Percentiles rank a stretch among this genome's conserved stretches.
Conservation (phyloP, 1,140 invertebrate genomes). For the Temnothorax curvispinosus region DNA sequence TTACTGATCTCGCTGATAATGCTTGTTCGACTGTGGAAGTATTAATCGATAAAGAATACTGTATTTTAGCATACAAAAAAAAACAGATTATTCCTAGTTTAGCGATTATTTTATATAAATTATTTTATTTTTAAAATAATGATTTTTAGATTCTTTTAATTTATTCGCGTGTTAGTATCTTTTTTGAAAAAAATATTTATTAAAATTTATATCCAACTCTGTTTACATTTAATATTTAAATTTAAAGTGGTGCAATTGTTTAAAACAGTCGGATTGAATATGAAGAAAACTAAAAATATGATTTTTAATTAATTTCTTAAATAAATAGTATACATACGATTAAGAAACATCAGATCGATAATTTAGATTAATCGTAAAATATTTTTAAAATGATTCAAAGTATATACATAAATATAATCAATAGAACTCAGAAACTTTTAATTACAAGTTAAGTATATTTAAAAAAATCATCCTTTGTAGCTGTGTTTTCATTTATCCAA, state of each 20-base stretch:
- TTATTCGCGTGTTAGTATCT: neutral
- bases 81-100: neutral
- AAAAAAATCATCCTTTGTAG: too few species aligned
- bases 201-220: neutral
- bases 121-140: neutral
- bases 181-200: neutral
- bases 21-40: neutral
- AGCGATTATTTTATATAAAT: neutral
- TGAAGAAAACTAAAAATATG: neutral
- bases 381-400: neutral
- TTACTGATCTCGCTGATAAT: neutral
- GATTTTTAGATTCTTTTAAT: neutral
- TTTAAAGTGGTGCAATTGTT: neutral
- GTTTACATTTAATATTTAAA: neutral
- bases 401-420: neutral
- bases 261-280: neutral
- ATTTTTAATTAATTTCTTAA: neutral
- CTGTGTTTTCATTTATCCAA: neutral
- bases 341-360: neutral
- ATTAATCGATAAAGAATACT: neutral
- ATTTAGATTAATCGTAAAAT: neutral
- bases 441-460: neutral
- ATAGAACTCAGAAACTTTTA: neutral
- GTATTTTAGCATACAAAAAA: neutral
- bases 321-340: neutral